A percentile compares a stretch with the other conserved stretches of the same genome.
phyloP scores from a whole-genome alignment of 2,797 vertebrate species.

The Echeneis naucrates region DNA sequence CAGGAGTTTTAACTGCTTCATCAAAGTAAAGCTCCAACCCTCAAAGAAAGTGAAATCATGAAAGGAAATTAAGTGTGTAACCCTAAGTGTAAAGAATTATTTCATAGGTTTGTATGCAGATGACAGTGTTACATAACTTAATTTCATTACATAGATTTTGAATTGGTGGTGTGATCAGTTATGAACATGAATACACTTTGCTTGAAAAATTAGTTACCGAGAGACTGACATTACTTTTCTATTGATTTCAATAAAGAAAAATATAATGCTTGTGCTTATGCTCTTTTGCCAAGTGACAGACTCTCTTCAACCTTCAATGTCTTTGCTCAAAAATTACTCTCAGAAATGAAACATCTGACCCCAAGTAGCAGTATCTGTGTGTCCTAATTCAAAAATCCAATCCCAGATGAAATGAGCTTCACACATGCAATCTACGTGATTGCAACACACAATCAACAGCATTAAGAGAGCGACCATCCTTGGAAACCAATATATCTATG shows the following conservation, averaged over 20 bases:
- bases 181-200: conserved; percentile 22
- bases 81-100: conserved; percentile 3
- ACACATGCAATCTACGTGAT: conserved; percentile 54
- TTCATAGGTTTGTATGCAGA: not conserved
- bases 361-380: conserved; percentile 1
- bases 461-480: conserved; percentile 50
- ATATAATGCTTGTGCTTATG: conserved; percentile 8
- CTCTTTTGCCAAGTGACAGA: not conserved
- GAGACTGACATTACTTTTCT: conserved; percentile 12
- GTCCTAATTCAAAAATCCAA: conserved; percentile 16
- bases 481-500: conserved; percentile 48
- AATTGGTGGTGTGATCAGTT: conserved; percentile 9
- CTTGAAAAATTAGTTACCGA: not conserved
- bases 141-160: conserved; percentile 6
- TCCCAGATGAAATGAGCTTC: conserved; percentile 6
- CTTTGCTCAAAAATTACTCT: conserved; percentile 48
- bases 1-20: not conserved
- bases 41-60: too few relatives aligned
- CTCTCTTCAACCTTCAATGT: conserved; percentile 19
- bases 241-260: conserved; percentile 15
- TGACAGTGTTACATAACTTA: conserved; percentile 5
- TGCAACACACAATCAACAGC: conserved; percentile 48
- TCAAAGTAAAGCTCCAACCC: too few relatives aligned
- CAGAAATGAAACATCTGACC: conserved; percentile 48
- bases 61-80: not conserved